A percentile compares a stretch with the other conserved stretches of the same genome.
Conservation (phyloP, 2,888 invertebrate genomes). For the Caenorhabditis imperialis region DNA sequence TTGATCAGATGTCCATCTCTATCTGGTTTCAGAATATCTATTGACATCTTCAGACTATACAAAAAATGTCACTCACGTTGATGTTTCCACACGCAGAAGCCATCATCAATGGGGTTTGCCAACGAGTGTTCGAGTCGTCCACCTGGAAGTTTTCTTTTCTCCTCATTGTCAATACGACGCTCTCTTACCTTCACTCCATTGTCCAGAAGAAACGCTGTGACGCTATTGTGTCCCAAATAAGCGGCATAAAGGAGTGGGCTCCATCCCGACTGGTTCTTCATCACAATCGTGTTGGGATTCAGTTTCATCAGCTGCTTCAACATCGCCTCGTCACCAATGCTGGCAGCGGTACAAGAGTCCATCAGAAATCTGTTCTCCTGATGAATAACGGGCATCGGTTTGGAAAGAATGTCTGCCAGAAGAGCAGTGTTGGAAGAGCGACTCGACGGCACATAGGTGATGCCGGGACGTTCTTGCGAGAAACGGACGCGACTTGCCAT, state of each 20-base stretch:
- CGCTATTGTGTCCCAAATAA: conserved; percentile 91
- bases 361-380: conserved; percentile 54
- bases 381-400: conserved; percentile 48
- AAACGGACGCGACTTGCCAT: conserved; percentile 63
- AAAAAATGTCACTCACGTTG: not conserved
- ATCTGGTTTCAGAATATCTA: too few relatives aligned
- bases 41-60: too few relatives aligned
- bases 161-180: not conserved
- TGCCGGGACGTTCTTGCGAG: conserved; percentile 58
- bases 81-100: conserved; percentile 81
- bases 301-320: conserved; percentile 40
- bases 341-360: conserved; percentile 68
- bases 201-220: conserved; percentile 87
- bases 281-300: conserved; percentile 34
- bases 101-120: conserved; percentile 80
- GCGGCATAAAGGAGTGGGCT: conserved; percentile 96
- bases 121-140: conserved; percentile 62
- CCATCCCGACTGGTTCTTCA: conserved; percentile 84
- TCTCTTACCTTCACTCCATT: conserved; percentile 84
- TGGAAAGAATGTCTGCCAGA: conserved; percentile 44
- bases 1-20: too few relatives aligned
- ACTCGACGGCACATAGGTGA: conserved; percentile 57
- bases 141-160: conserved; percentile 43
- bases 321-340: conserved; percentile 62
- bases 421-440: conserved; percentile 13